phyloP scores from a whole-genome alignment of 2,888 invertebrate genomes.

The Orchesellides sinensis region DNA sequence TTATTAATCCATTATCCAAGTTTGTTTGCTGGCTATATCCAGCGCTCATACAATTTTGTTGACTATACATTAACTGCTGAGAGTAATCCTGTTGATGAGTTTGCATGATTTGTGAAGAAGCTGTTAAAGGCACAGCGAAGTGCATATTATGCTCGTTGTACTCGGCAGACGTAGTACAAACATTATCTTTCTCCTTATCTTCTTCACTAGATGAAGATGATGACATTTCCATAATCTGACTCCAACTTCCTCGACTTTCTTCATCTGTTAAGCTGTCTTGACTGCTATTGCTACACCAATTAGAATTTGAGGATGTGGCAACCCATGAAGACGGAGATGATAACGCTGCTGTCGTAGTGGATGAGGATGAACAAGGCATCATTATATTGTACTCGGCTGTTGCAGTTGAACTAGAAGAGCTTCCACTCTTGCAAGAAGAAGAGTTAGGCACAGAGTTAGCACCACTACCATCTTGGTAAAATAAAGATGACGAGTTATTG shows the following conservation, averaged over 20 bases:
- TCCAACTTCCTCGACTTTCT: slow-evolving; percentile 50
- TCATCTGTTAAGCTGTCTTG: slow-evolving; percentile 37
- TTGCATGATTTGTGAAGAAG: slow-evolving; percentile 30
- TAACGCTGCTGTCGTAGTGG: slow-evolving; percentile 22
- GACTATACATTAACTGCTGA: slow-evolving; percentile 31
- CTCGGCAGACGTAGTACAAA: slow-evolving; percentile 6
- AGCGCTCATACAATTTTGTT: neutral
- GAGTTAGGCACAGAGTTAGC: slow-evolving; percentile 46
- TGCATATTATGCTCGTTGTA: slow-evolving; percentile 52
- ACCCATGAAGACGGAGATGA: slow-evolving; percentile 21
- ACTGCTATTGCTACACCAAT: slow-evolving; percentile 20
- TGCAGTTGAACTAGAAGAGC: slow-evolving; percentile 33
- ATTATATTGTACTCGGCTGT: slow-evolving; percentile 54
- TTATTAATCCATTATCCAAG: slow-evolving; percentile 57
- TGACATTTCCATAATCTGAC: slow-evolving; percentile 46
- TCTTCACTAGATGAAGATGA: slow-evolving; percentile 24
- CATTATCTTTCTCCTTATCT: slow-evolving; percentile 7
- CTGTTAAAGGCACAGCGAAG: slow-evolving; percentile 42
- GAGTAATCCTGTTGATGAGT: slow-evolving; percentile 27
- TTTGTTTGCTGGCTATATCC: slow-evolving; percentile 23
- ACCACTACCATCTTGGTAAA: slow-evolving; percentile 43
- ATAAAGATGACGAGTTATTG: slow-evolving; percentile 25
- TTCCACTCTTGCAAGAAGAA: slow-evolving; percentile 35
- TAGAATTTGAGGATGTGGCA: slow-evolving; percentile 19
- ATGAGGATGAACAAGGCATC: slow-evolving; percentile 56